Percentiles rank a stretch among this genome's conserved stretches.
These are phyloP conservation scores for Anguilla obscura DNA, from an alignment of 2,797 vertebrate genomes.

Conservation along the genomic window DNA sequence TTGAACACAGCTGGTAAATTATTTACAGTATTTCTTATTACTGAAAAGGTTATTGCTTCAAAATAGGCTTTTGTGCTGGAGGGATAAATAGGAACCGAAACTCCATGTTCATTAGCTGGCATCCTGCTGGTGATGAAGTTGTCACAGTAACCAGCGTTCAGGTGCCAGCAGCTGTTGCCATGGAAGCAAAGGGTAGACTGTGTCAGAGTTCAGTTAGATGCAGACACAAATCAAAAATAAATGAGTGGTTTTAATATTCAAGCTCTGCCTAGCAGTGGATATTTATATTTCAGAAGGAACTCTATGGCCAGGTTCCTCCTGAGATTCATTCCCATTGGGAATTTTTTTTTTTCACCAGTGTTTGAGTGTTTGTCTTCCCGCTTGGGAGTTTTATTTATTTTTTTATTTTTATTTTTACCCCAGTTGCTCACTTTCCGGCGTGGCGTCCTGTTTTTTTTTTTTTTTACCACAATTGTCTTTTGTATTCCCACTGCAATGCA, in stretches of 20 bases:
- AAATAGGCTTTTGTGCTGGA: background rate
- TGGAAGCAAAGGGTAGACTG: slow-evolving; percentile 64
- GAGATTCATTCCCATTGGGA: no score
- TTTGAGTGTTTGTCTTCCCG: no score
- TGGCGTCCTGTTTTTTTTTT: no score
- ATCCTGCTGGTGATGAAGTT: slow-evolving; percentile 63
- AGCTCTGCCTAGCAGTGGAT: background rate
- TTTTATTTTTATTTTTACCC: no score
- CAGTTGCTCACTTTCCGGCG: no score
- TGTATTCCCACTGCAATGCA: no score
- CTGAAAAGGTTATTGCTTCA: background rate
- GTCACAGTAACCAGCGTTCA: slow-evolving; percentile 70
- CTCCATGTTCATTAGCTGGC: slow-evolving; percentile 54
- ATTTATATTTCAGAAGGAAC: background rate
- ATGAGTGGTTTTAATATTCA: background rate
- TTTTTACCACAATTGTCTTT: no score
- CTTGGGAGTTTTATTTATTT: no score
- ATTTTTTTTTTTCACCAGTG: no score
- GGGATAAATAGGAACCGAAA: slow-evolving; percentile 49
- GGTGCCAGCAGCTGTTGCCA: slow-evolving; percentile 70
- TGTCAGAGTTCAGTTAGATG: slow-evolving; percentile 61
- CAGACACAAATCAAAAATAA: slow-evolving; percentile 8
- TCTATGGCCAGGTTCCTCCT: no score
- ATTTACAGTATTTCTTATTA: slow-evolving; percentile 9
- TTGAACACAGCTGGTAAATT: background rate